A percentile compares a stretch with the other conserved stretches of the same genome.
These are phyloP conservation scores for Donacobius atricapilla DNA, from an alignment of 2,113 vertebrate genomes.

Conservation along the genomic window DNA sequence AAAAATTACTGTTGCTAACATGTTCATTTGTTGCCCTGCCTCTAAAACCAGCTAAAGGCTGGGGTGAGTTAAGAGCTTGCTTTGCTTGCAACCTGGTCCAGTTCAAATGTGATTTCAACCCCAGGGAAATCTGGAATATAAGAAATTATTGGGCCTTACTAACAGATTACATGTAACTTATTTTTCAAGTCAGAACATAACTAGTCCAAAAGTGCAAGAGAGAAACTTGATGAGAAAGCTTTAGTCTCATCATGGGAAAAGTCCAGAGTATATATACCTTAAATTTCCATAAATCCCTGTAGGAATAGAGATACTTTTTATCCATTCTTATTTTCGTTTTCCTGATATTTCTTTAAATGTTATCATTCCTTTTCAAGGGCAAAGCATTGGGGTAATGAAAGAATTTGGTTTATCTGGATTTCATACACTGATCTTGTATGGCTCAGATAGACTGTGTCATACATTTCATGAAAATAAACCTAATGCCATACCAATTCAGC, in stretches of 20 bases:
- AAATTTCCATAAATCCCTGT: background rate
- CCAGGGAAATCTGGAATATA: background rate
- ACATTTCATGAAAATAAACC: background rate
- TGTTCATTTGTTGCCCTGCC: background rate
- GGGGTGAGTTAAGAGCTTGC: background rate
- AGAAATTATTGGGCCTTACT: background rate
- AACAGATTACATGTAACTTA: background rate
- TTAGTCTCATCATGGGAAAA: background rate
- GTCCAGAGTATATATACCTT: background rate
- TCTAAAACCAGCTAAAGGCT: background rate
- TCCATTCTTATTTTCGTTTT: background rate
- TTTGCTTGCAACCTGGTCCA: background rate
- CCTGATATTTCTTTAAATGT: background rate
- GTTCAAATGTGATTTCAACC: background rate
- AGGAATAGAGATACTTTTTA: background rate
- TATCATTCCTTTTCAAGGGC: background rate
- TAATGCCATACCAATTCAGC: background rate
- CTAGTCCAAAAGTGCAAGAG: background rate
- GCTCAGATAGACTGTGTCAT: background rate
- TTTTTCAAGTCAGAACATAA: background rate
- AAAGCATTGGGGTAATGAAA: background rate
- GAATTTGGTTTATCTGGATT: background rate
- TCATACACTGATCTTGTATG: background rate
- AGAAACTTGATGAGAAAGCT: background rate
- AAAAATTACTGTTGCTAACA: background rate